Conservation (phyloP, 2,797 vertebrate species). For the Crax fasciolata region DNA sequence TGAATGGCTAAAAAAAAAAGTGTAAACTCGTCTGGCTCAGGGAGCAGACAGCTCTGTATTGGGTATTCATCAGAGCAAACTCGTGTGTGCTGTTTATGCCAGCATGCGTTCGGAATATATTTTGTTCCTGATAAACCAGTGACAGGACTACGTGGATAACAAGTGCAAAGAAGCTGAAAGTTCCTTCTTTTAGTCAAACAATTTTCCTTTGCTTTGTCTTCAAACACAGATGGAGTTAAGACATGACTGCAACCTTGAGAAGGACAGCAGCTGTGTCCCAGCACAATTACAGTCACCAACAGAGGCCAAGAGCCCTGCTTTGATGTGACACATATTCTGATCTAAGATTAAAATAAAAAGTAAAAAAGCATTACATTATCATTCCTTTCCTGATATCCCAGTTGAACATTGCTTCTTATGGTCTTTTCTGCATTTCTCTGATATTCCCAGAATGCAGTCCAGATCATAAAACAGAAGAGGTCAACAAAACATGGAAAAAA, state of each 20-base stretch:
- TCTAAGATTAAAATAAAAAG: neutral
- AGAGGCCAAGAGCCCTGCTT: neutral
- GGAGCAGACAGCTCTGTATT: conserved; percentile 13
- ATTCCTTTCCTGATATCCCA: neutral
- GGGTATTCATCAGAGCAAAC: conserved; percentile 54
- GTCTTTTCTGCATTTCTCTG: neutral
- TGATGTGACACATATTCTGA: neutral
- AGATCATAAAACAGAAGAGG: neutral
- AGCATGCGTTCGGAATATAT: conserved; percentile 47
- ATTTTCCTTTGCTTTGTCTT: neutral
- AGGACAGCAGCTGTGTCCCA: neutral
- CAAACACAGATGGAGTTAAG: neutral
- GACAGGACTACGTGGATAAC: conserved; percentile 4
- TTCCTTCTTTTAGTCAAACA: neutral
- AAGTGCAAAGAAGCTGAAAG: neutral
- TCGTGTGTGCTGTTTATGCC: neutral
- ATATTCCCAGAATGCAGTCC: neutral
- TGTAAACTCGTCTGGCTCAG: neutral
- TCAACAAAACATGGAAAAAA: neutral
- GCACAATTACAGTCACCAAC: neutral
- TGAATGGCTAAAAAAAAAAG: neutral
- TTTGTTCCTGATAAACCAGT: conserved; percentile 30
- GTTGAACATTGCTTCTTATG: neutral
- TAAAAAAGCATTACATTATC: neutral
- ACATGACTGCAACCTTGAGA: neutral